phyloP scores from a whole-genome alignment of 2,888 invertebrate genomes.

The Hirtodrosophila histrioides region DNA sequence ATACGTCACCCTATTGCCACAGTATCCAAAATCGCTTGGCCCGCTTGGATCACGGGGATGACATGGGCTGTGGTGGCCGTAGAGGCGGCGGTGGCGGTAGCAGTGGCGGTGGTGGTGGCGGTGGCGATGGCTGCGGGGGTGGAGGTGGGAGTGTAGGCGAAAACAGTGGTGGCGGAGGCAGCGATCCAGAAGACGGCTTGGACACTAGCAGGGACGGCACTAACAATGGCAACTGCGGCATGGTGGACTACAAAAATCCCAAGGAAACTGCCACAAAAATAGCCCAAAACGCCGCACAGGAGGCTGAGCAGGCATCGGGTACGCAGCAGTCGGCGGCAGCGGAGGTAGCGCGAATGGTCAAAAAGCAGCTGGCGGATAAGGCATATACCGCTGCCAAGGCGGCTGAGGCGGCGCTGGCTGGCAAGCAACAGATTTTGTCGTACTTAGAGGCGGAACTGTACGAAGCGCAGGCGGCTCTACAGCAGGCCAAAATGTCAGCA shows the following conservation, averaged over 20 bases:
- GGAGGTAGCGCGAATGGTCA: constrained; percentile 89
- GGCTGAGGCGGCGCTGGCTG: constrained; percentile 89
- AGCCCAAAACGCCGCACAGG: constrained; percentile 90
- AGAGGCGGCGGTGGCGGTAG: no score
- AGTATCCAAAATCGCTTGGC: background rate
- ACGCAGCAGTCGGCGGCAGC: constrained; percentile 89
- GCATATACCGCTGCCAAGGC: constrained; percentile 89
- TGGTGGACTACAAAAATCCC: constrained; percentile 11
- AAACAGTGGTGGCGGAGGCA: background rate
- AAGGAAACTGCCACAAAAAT: constrained; percentile 87
- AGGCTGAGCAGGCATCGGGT: constrained; percentile 84
- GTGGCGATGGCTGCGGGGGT: no score
- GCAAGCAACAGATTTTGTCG: constrained; percentile 88
- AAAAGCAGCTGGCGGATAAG: constrained; percentile 89
- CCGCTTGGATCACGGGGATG: background rate
- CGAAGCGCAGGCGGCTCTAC: constrained; percentile 87
- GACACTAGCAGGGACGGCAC: background rate
- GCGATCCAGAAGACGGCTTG: background rate
- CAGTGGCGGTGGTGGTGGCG: no score
- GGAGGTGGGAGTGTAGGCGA: no score
- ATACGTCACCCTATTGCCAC: background rate
- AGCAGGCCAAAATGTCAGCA: constrained; percentile 86
- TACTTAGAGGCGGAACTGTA: constrained; percentile 88
- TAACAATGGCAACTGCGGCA: background rate
- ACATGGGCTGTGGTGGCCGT: background rate